Evolutionary conservation across 2,113 vertebrate species (phyloP).

Genomic region (Onychostoma macrolepis): DNA sequence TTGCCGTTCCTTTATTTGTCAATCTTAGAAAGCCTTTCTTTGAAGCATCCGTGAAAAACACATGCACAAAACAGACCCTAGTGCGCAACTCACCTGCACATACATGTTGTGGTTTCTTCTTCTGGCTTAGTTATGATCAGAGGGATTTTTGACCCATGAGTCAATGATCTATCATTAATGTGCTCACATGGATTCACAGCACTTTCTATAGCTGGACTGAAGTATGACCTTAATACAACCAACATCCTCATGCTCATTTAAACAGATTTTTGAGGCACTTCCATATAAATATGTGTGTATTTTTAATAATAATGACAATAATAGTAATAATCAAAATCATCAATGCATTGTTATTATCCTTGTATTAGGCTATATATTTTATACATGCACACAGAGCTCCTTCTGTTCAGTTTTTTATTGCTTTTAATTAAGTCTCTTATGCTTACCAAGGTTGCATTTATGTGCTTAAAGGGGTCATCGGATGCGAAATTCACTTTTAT

Average conservation of each 20-base stretch:
- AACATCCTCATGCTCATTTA: not conserved
- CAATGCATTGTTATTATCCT: too few species aligned
- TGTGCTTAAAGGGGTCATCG: too few species aligned
- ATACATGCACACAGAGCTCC: too few species aligned
- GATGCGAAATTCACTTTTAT: too few species aligned
- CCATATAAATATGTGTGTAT: too few species aligned
- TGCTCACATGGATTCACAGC: constrained; percentile 5
- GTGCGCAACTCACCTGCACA: not conserved
- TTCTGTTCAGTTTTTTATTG: too few species aligned
- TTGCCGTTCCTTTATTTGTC: constrained; percentile 42
- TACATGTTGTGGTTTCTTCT: not conserved
- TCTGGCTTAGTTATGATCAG: constrained; percentile 2
- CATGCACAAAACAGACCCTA: not conserved
- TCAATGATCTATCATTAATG: not conserved
- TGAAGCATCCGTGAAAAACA: constrained; percentile 1
- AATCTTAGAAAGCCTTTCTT: not conserved
- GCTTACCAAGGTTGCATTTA: too few species aligned
- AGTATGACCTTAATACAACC: not conserved
- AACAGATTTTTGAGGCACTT: not conserved
- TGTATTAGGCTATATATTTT: too few species aligned
- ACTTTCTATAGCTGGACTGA: not conserved
- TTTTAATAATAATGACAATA: too few species aligned
- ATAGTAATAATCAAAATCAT: too few species aligned
- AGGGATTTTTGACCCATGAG: constrained; percentile 7
- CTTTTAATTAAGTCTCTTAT: too few species aligned